A percentile compares a stretch with the other conserved stretches of the same genome.
phyloP scores from a whole-genome alignment of 2,797 vertebrate species.

The Gadopsis bispinosus region DNA sequence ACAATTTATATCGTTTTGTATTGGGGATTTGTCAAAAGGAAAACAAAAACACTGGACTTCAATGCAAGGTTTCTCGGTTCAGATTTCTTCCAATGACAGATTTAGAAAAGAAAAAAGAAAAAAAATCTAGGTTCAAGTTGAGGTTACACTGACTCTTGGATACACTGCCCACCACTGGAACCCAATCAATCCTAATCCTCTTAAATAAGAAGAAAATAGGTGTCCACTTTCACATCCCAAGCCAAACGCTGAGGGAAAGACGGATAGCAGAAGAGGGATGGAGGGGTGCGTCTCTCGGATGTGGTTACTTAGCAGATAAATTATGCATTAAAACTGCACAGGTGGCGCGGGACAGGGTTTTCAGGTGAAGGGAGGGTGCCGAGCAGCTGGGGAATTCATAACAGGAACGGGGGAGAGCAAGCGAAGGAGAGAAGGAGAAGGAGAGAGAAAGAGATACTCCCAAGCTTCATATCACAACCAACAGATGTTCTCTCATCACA shows the following conservation, averaged over 20 bases:
- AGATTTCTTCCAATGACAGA: background rate
- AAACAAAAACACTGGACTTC: background rate
- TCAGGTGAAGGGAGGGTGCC: constrained; percentile 60
- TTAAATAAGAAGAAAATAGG: constrained; percentile 47
- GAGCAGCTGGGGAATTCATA: constrained; percentile 74
- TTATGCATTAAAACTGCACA: constrained; percentile 86
- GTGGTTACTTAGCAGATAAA: constrained; percentile 85
- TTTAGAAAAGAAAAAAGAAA: too few species aligned
- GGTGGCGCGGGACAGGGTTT: constrained; percentile 79
- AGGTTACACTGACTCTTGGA: constrained; percentile 25
- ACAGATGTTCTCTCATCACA: constrained; percentile 84
- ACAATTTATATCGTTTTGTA: background rate
- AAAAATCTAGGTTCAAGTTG: constrained; percentile 18
- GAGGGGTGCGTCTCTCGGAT: constrained; percentile 67
- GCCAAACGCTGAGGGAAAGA: constrained; percentile 28
- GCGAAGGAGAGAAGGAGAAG: constrained; percentile 45
- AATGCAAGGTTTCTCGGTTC: background rate
- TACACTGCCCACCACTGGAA: constrained; percentile 11
- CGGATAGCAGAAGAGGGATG: constrained; percentile 40
- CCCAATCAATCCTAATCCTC: constrained; percentile 54
- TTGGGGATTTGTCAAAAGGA: background rate
- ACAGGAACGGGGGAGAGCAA: constrained; percentile 58
- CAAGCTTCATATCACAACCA: constrained; percentile 81
- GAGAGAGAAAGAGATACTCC: constrained; percentile 70
- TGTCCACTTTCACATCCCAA: constrained; percentile 29